Conservation (phyloP, 1,140 invertebrate genomes). For the Saxidomus purpurata region DNA sequence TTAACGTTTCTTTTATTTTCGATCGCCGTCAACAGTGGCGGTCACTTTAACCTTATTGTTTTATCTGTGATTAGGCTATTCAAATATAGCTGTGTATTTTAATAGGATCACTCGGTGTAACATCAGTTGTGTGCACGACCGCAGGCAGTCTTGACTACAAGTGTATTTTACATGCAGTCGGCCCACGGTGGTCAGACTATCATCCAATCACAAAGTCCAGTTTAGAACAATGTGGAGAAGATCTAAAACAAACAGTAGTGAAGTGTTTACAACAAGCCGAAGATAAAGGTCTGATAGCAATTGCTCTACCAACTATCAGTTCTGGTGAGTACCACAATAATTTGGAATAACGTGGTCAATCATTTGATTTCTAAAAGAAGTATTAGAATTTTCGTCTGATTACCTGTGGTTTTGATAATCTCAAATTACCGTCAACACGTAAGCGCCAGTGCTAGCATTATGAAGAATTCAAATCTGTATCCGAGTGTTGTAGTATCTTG, state of each 20-base stretch:
- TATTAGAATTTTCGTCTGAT: not conserved
- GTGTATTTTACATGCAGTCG: no score
- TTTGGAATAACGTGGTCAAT: no score
- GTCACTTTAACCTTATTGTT: not conserved
- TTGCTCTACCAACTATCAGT: constrained; percentile 23
- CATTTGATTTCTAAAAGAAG: no score
- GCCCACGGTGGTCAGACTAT: not conserved
- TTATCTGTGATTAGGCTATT: not conserved
- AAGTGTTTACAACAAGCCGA: not conserved
- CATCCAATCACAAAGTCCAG: not conserved
- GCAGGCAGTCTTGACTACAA: constrained; percentile 24
- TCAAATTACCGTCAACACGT: no score
- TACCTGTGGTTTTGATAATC: no score
- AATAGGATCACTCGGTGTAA: not conserved
- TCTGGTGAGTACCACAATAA: not conserved
- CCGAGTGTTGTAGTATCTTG: no score
- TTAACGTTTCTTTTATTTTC: no score
- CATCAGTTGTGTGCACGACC: not conserved
- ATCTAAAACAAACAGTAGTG: not conserved
- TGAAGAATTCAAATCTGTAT: no score
- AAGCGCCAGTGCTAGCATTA: no score
- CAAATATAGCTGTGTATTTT: no score
- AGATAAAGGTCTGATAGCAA: not conserved
- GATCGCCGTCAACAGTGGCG: no score
- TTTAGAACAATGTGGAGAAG: not conserved